phyloP scores from a whole-genome alignment of 2,888 invertebrate genomes.

The Stenurella melanura region DNA sequence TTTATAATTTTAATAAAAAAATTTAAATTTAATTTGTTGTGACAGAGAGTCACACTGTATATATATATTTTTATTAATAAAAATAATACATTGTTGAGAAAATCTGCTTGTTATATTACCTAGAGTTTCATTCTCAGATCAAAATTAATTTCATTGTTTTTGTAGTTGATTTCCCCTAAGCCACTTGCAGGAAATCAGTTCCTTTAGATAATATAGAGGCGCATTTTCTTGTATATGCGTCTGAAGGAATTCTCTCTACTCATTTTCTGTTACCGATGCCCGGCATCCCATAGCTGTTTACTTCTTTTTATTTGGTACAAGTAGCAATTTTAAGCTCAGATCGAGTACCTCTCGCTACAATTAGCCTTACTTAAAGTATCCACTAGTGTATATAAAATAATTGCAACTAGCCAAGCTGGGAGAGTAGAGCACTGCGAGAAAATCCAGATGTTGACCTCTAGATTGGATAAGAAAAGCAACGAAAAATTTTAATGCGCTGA shows the following conservation, averaged over 20 bases:
- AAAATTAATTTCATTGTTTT: background rate
- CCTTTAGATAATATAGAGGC: background rate
- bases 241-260: background rate
- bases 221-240: background rate
- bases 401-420: background rate
- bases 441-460: background rate
- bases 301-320: conserved; percentile 3
- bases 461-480: background rate
- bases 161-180: background rate
- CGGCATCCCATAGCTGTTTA: background rate
- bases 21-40: no score
- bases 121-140: background rate
- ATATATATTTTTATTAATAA: no score
- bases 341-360: conserved; percentile 4
- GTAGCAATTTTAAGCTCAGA: background rate
- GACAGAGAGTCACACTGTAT: no score
- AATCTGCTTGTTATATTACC: no score
- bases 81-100: no score
- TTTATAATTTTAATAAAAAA: no score
- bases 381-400: conserved; percentile 2
- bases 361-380: conserved; percentile 20
- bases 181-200: background rate
- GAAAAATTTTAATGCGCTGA: background rate
- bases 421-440: background rate
- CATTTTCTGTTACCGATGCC: background rate